Evolutionary conservation across 2,797 vertebrate species (phyloP).

Genomic region (Jordanella pulchra): DNA sequence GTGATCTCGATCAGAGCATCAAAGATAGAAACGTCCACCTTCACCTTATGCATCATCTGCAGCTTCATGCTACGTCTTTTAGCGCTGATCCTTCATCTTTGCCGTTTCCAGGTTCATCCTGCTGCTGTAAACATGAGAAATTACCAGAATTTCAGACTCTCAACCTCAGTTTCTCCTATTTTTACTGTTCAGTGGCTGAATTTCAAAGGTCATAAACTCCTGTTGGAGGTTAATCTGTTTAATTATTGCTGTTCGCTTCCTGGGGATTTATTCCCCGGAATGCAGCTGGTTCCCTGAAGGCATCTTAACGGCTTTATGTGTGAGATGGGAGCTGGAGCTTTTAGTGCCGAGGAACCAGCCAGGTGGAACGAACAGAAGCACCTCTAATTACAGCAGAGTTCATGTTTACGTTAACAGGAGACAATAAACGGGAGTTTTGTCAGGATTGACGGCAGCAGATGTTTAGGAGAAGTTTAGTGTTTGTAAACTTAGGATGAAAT

Average conservation of each 20-base stretch:
- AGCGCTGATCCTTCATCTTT: too few species aligned
- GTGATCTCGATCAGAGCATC: too few species aligned
- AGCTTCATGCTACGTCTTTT: too few species aligned
- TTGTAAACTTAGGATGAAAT: too few species aligned
- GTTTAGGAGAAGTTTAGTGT: too few species aligned
- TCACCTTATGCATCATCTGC: too few species aligned
- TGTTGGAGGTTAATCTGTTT: conserved; percentile 50
- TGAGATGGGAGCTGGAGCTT: too few species aligned
- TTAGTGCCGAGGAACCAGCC: background rate
- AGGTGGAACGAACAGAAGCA: background rate
- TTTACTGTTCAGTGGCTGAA: conserved; percentile 25
- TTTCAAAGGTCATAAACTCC: conserved; percentile 44
- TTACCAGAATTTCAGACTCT: background rate
- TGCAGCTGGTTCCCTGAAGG: conserved; percentile 26
- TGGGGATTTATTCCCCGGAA: conserved; percentile 45
- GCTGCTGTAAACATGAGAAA: background rate
- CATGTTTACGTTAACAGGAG: too few species aligned
- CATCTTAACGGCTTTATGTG: conserved; percentile 4
- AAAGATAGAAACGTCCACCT: too few species aligned
- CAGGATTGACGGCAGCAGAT: background rate
- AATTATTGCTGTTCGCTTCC: conserved; percentile 40
- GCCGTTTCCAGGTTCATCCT: background rate
- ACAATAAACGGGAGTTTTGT: background rate
- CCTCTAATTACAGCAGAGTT: background rate
- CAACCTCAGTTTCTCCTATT: background rate